These are phyloP conservation scores for Eurosta solidaginis DNA, from an alignment of 1,140 invertebrate genomes.

Conservation along the genomic window DNA sequence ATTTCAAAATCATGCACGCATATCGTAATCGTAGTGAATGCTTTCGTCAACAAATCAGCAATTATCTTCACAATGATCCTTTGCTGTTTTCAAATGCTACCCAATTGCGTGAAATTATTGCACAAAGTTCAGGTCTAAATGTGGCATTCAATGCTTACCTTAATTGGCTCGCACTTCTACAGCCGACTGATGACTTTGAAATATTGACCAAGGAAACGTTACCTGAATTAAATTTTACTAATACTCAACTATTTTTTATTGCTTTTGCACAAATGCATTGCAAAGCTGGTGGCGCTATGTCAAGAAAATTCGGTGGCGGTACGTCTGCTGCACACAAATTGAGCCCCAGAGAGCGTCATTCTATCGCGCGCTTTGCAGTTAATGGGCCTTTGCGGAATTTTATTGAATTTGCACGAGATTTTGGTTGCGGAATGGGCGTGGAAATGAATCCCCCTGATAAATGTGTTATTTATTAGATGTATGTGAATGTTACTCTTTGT, in stretches of 20 bases:
- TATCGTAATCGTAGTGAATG: slow-evolving; percentile 90
- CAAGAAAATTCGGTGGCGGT: slow-evolving; percentile 64
- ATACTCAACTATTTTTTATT: slow-evolving; percentile 74
- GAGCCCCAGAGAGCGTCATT: slow-evolving; percentile 43
- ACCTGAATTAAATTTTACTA: slow-evolving; percentile 47
- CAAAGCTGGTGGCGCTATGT: neutral
- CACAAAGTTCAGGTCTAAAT: slow-evolving; percentile 67
- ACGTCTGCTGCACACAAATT: slow-evolving; percentile 54
- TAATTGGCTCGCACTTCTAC: slow-evolving; percentile 48
- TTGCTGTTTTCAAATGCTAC: slow-evolving; percentile 65
- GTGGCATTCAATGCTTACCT: slow-evolving; percentile 66
- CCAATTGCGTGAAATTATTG: slow-evolving; percentile 71
- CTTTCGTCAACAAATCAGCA: slow-evolving; percentile 85
- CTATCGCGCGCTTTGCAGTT: slow-evolving; percentile 39
- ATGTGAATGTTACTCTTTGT: neutral
- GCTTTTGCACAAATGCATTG: slow-evolving; percentile 67
- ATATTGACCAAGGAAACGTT: slow-evolving; percentile 45
- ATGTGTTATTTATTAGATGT: slow-evolving; percentile 46
- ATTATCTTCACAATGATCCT: slow-evolving; percentile 40
- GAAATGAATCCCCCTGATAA: slow-evolving; percentile 52
- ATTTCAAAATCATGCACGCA: slow-evolving; percentile 82
- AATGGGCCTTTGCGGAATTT: slow-evolving; percentile 49
- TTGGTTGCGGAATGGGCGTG: slow-evolving; percentile 44
- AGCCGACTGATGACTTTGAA: slow-evolving; percentile 47
- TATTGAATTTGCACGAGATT: slow-evolving; percentile 46